Evolutionary conservation across 2,797 vertebrate species (phyloP), one percentile per base, ranked within the genome.

Genomic region (Picus viridis): DNA sequence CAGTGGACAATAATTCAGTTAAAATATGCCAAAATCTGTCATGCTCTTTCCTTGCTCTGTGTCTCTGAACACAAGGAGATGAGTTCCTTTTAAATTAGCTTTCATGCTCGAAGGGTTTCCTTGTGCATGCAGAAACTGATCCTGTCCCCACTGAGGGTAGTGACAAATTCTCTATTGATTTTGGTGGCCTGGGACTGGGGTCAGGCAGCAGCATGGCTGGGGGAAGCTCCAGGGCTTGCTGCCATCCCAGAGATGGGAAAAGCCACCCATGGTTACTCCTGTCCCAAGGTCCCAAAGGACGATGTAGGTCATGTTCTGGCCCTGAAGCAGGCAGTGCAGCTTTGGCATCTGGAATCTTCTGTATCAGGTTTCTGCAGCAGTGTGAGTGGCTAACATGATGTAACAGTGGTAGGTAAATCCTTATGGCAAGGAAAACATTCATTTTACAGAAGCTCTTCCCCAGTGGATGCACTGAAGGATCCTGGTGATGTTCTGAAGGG

Each of bases 31-130:
- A 47, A 92, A 93, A 86, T 57, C 90, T 89, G 90, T 73, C 83
- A 34, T 39, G 14, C 34, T 62, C 94, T 86, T 95, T 69, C 93
- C 83, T 74, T 82, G 81, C 87, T 91, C 88, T 1, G 0, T 57
- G 73, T 78, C 89, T 94, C 91, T 68, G 73, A 95, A 91, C 86
- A 69, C 70, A 75, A 69, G 90, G 72, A 94, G 92, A 86, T 78
- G 88, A 86, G 93, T 45, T 95, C 82, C 92, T 94, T 90, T 88
- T 89, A 96, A 95, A 96, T 95, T 86, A 95, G 95, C 95, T 96
- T 90, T 96, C 92, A 94, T 92, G 94, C 92, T 94, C 30, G 2
- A 96, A 91, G 87, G 90, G 72, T 90, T 96, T 96, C 90, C 91
- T 53, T 84, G 83, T 68, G 91, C 10, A 3, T 54, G 62, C 43